Conservation (phyloP, 2,888 invertebrate genomes). For the Dyspetes luteomarginatus region DNA sequence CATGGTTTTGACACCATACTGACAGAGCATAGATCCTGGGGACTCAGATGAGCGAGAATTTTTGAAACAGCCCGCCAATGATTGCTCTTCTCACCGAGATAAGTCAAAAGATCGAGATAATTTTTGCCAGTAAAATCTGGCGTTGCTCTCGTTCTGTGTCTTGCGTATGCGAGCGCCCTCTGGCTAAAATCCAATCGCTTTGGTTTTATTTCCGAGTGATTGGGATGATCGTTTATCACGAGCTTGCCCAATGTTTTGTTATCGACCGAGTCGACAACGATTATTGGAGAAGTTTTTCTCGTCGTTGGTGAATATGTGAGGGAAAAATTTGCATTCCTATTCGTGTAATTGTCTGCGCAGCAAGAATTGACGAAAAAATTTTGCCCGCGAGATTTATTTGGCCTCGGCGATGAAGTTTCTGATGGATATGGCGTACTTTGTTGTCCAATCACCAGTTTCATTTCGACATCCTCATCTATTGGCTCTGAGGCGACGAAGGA, state of each 20-base stretch:
- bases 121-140: conserved; percentile 76
- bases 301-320: conserved; percentile 70
- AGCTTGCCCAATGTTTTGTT: conserved; percentile 72
- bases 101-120: conserved; percentile 78
- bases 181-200: conserved; percentile 78
- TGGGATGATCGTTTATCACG: conserved; percentile 69
- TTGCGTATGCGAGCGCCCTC: conserved; percentile 62
- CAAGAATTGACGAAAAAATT: too few relatives aligned
- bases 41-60: conserved; percentile 78
- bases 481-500: conserved; percentile 74
- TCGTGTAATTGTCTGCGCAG: too few relatives aligned
- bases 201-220: conserved; percentile 74
- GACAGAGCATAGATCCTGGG: conserved; percentile 80
- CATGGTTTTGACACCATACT: conserved; percentile 82
- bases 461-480: conserved; percentile 72
- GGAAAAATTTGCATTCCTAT: neutral
- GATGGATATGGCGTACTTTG: conserved; percentile 75
- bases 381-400: conserved; percentile 53
- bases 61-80: conserved; percentile 79
- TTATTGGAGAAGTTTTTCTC: conserved; percentile 67
- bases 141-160: conserved; percentile 70
- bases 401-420: too few relatives aligned
- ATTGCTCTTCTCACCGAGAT: conserved; percentile 80
- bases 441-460: conserved; percentile 75
- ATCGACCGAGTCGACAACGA: conserved; percentile 68